These are phyloP conservation scores for Drosophila novamexicana DNA, from an alignment of 1,140 invertebrate species.

Conservation along the genomic window DNA sequence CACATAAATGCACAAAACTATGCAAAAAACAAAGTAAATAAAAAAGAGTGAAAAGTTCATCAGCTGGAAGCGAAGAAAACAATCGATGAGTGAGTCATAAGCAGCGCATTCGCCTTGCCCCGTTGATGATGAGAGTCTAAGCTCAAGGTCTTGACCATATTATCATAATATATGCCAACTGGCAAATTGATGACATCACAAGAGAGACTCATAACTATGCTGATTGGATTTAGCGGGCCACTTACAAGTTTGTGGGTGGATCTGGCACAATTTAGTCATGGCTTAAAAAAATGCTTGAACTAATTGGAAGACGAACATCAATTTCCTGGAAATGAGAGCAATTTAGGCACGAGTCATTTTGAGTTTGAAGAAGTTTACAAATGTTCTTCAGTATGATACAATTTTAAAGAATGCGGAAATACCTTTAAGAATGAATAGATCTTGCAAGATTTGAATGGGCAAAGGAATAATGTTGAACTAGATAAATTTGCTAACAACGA, in stretches of 20 bases:
- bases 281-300: neutral
- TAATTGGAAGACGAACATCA: neutral
- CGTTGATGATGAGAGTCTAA: slow-evolving; percentile 8
- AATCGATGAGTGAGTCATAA: slow-evolving; percentile 22
- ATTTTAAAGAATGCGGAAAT: slow-evolving; percentile 5
- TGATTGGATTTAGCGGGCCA: neutral
- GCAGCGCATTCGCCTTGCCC: slow-evolving; percentile 2
- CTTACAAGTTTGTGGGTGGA: neutral
- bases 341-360: neutral
- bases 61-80: neutral
- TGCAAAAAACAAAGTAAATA: slow-evolving; percentile 2
- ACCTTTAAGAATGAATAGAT: neutral
- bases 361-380: neutral
- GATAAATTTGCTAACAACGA: no score
- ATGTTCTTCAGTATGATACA: neutral
- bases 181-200: slow-evolving; percentile 59
- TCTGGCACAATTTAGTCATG: neutral
- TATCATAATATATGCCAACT: slow-evolving; percentile 26
- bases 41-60: neutral
- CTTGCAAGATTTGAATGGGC: neutral
- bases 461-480: no score
- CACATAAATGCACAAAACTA: slow-evolving; percentile 4
- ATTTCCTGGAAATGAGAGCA: slow-evolving; percentile 4
- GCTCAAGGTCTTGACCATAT: slow-evolving; percentile 37
- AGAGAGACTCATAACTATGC: slow-evolving; percentile 21